Base-by-base conservation (phyloP, 2,113 vertebrate genomes). In the Toxotes chatareus region DNA sequence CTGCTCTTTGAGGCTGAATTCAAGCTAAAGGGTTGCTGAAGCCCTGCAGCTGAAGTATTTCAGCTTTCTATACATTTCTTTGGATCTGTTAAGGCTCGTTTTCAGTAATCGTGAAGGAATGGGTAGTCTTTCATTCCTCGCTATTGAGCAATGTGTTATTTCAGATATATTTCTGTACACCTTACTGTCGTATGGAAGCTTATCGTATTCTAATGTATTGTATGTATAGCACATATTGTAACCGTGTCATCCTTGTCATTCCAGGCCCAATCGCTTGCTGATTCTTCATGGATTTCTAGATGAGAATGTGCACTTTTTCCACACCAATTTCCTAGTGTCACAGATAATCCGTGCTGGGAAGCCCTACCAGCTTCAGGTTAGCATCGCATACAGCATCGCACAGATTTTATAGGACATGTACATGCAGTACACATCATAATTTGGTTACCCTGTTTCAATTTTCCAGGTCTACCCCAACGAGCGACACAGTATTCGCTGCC, bases 231-330 rank as follows among this genome's bases (percentile, higher is more conserved):
- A 27, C 1, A 0, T 67, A 1, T 42, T 23, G 1, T 65, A 23
- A 74, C 68, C 7, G 0, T 65, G 53, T 79, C 9, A 76, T 67
- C 4, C 21, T 51, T 67, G 76, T 49, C 3, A 27, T 74, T 82
- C 27, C 83, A 99, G 98, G 95, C 98, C 98, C 80, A 99, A 99
- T 86, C 97, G 98, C 88, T 94, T 99, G 93, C 95, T 99, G 81
- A 99, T 99, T 91, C 96, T 99, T 53, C 98, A 99, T 17, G 98
- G 98, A 62, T 99, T 99, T 93, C 95, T 99, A 80, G 98, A 99
- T 84, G 98, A 99, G 93, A 99, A 99, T 7, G 98, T 99, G 95
- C 98, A 99, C 96, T 99, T 99, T 96, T 99, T 99, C 93, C 98
- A 99, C 94, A 99, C 98, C 85, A 99, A 98, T 89, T 99, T 99